These are phyloP conservation scores for Parelbella ahira DNA, from an alignment of 2,888 invertebrate genomes.

Conservation along the genomic window DNA sequence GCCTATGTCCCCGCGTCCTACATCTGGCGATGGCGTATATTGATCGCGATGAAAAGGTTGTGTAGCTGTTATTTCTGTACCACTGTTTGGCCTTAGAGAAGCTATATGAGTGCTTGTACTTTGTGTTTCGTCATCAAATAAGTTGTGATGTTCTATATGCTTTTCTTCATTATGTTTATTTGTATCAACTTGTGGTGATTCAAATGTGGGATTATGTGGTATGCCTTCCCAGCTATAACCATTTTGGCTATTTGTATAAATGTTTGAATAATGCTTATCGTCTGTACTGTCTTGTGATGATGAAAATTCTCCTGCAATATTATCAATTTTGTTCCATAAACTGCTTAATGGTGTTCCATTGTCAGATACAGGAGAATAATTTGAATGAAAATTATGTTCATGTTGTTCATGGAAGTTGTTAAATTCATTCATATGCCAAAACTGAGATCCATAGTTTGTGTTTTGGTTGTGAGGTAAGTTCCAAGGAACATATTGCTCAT, in stretches of 20 bases:
- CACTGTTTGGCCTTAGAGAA: too few species aligned
- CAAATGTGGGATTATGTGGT: background rate
- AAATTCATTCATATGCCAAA: slow-evolving; percentile 20
- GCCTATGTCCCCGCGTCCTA: slow-evolving; percentile 49
- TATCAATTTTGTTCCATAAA: slow-evolving; percentile 28
- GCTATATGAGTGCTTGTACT: slow-evolving; percentile 4
- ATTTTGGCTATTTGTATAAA: background rate
- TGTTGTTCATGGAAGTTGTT: slow-evolving; percentile 1
- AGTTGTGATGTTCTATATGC: slow-evolving; percentile 8
- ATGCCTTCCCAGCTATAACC: background rate
- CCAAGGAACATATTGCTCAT: slow-evolving; percentile 1
- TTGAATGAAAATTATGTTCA: slow-evolving; percentile 2
- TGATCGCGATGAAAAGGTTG: slow-evolving; percentile 1
- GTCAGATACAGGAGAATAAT: slow-evolving; percentile 1
- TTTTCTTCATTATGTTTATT: slow-evolving; percentile 10
- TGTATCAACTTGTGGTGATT: background rate
- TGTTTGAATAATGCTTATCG: background rate
- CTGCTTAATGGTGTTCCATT: slow-evolving; percentile 19
- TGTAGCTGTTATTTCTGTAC: too few species aligned
- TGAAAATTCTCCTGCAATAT: slow-evolving; percentile 19
- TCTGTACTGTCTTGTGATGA: slow-evolving; percentile 21
- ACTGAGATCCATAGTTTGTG: slow-evolving; percentile 29
- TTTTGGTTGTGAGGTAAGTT: background rate
- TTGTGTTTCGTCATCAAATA: slow-evolving; percentile 9
- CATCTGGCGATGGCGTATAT: slow-evolving; percentile 30